Evolutionary conservation across 2,797 vertebrate species (phyloP), one percentile per base, ranked within the genome.

Genomic region (Sebastes taczanowskii): DNA sequence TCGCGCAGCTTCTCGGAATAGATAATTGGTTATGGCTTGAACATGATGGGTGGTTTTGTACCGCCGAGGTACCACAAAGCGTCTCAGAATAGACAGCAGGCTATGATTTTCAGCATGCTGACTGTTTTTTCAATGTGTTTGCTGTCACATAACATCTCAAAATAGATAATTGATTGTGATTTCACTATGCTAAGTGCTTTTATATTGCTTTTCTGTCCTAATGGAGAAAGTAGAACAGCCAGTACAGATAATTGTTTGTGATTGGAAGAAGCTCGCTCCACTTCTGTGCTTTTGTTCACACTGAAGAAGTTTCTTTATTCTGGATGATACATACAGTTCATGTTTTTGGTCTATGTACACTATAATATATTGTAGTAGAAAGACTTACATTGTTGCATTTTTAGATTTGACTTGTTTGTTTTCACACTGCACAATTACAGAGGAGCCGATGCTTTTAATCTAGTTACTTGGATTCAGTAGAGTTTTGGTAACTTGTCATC

Each of bases 1-100:
- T 46, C 52, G 34, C 32, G 35, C 34, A 18, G 62, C 62, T 18
- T 74, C 81, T 86, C 10, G 6, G 65, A 86, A 83, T 7, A 77
- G 77, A 89, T 86, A 83, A 89, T 71, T 71, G 84, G 58, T 64
- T 58, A 3, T 22, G 78, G 77, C 70, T 80, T 4, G 52, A 86
- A 80, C 79, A 61, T 0, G 66, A 72, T 25, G 80, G 69, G 77
- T 66, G 63, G 61, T 63, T 81, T 55, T 53, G 53, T 72, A 66
- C 25, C 1, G 4, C 70, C 14, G 70, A 77, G 55, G 56, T 16
- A n/a, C 2, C 69, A 58, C 72, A 80, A 60, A 77, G 82, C 10
- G 9, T 59, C 66, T 88, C 13, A 75, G 87, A 88, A 89, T 82
- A 88, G 82, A 86, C 0, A 0, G 59, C 61, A 27, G 72, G 42